These are phyloP conservation scores for Drosophila eugracilis DNA, from an alignment of 1,140 invertebrate genomes.

Conservation along the genomic window DNA sequence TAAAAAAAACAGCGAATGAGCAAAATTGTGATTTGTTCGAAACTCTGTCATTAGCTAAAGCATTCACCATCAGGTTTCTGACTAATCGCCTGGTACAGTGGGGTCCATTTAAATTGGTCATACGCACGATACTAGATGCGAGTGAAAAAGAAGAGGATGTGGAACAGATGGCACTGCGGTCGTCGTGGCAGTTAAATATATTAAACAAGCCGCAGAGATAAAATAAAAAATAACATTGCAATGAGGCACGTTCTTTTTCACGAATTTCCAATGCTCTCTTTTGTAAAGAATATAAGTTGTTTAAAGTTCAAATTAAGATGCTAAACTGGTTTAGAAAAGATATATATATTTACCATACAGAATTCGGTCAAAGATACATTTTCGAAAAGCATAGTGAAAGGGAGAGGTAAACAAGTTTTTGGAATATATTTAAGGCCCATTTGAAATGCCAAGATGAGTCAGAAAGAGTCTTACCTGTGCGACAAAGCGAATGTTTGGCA, in stretches of 20 bases:
- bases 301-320: too few relatives aligned
- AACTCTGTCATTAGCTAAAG: conserved; percentile 16
- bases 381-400: conserved; percentile 14
- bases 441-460: conserved; percentile 41
- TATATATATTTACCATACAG: not conserved
- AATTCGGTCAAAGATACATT: not conserved
- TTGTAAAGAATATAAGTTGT: not conserved
- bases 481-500: not conserved
- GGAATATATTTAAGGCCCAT: conserved; percentile 2
- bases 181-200: not conserved
- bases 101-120: not conserved
- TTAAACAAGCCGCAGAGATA: conserved; percentile 4
- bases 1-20: conserved; percentile 20
- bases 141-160: too few relatives aligned
- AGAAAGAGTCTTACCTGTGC: conserved; percentile 12
- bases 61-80: conserved; percentile 73
- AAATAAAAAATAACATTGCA: conserved; percentile 8
- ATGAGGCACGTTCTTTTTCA: not conserved
- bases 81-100: conserved; percentile 65
- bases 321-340: too few relatives aligned
- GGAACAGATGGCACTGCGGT: conserved; percentile 7
- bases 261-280: not conserved
- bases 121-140: not conserved
- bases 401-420: conserved; percentile 23
- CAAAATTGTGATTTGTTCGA: conserved; percentile 28